Evolutionary conservation across 2,797 vertebrate genomes (phyloP).

Genomic region (Pipistrellus pipistrellus): DNA sequence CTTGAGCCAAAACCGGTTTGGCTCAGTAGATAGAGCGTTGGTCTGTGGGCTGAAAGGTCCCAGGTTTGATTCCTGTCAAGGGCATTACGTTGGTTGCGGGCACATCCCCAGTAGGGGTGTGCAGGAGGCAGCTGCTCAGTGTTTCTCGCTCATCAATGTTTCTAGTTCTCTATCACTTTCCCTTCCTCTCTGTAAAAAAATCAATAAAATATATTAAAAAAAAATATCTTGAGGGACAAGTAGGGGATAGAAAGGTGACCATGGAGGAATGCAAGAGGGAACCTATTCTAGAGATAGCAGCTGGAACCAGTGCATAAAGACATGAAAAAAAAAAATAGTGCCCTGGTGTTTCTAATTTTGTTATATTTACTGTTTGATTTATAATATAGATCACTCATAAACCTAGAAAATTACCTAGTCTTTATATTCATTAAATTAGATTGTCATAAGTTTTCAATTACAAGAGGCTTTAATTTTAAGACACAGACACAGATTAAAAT

Average conservation of each 20-base stretch:
- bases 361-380: neutral
- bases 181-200: no score
- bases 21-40: no score
- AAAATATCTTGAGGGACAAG: neutral
- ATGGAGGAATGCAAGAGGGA: neutral
- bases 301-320: neutral
- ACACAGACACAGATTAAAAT: neutral
- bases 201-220: neutral
- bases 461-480: conserved; percentile 3
- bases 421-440: neutral
- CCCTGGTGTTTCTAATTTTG: neutral
- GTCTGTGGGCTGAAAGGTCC: no score
- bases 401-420: neutral
- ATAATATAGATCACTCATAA: neutral
- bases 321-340: neutral
- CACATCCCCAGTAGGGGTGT: no score
- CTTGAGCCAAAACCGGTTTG: neutral
- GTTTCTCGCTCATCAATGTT: no score
- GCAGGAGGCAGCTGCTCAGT: no score
- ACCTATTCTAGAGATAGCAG: neutral
- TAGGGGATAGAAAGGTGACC: neutral
- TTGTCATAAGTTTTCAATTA: neutral
- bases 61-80: no score
- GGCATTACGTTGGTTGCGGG: no score
- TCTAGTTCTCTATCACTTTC: no score